These are phyloP conservation scores for Coryphaenoides rupestris DNA, from an alignment of 2,113 vertebrate species.

Conservation along the genomic window DNA sequence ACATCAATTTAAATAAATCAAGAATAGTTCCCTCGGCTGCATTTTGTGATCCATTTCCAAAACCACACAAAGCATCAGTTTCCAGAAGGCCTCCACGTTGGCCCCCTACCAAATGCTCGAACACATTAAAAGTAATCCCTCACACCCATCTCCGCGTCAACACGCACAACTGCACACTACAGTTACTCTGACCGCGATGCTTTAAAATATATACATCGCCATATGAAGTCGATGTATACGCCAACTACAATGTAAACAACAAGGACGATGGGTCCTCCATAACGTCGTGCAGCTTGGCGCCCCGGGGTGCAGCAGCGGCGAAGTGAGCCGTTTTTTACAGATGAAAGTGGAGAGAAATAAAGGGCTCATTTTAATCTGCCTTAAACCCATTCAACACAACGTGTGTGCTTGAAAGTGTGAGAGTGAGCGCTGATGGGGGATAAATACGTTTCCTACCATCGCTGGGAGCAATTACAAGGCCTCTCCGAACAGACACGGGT, in stretches of 20 bases:
- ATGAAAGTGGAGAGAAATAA: constrained; percentile 98
- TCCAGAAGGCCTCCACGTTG: too few relatives aligned
- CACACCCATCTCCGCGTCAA: too few relatives aligned
- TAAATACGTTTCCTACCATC: constrained; percentile 92
- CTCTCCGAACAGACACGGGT: constrained; percentile 82
- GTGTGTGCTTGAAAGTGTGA: constrained; percentile 85
- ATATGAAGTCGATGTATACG: too few relatives aligned
- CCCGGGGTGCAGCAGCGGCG: constrained; percentile 79
- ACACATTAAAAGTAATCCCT: too few relatives aligned
- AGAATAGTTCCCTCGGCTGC: too few relatives aligned
- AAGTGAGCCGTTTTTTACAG: constrained; percentile 73
- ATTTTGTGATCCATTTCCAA: too few relatives aligned
- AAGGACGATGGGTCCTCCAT: constrained; percentile 9
- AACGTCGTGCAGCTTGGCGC: constrained; percentile 81
- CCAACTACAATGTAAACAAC: constrained; percentile 52
- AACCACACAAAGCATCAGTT: too few relatives aligned
- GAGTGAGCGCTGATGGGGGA: constrained; percentile 91
- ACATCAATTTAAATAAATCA: too few relatives aligned
- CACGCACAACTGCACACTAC: not conserved
- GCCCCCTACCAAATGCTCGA: too few relatives aligned
- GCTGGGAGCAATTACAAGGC: constrained; percentile 87
- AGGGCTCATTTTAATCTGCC: constrained; percentile 97
- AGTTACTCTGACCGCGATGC: constrained; percentile 4
- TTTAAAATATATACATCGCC: constrained; percentile 46
- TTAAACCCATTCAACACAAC: constrained; percentile 91